Evolutionary conservation across 2,888 invertebrate genomes (phyloP).

Genomic region (Ditula angustiorana): DNA sequence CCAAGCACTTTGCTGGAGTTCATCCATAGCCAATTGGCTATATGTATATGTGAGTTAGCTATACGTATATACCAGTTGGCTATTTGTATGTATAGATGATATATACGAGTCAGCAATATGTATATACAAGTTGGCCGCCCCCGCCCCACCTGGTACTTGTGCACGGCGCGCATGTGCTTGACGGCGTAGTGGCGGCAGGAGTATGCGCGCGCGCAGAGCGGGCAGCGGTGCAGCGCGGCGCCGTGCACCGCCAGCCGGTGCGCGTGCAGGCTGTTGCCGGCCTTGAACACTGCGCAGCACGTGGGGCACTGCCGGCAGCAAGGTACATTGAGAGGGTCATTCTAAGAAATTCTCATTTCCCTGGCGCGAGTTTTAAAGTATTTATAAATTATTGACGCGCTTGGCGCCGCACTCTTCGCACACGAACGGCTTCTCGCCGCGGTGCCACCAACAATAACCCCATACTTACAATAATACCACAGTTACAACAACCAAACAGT

Average conservation of each 20-base stretch:
- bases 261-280: conserved; percentile 61
- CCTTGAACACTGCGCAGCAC: conserved; percentile 65
- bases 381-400: too few relatives aligned
- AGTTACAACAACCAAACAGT: too few relatives aligned
- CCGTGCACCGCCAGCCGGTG: conserved; percentile 62
- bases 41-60: too few relatives aligned
- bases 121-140: too few relatives aligned
- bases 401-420: conserved; percentile 67
- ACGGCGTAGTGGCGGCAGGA: conserved; percentile 50
- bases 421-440: conserved; percentile 66
- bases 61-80: neutral
- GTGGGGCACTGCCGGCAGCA: conserved; percentile 57
- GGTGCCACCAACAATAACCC: too few relatives aligned
- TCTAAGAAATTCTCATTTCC: too few relatives aligned
- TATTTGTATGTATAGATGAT: neutral
- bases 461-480: too few relatives aligned
- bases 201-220: conserved; percentile 49
- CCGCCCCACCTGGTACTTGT: neutral
- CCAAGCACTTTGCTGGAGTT: too few relatives aligned
- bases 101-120: neutral
- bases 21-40: too few relatives aligned
- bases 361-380: too few relatives aligned
- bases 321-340: too few relatives aligned
- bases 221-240: conserved; percentile 44
- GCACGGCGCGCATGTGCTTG: conserved; percentile 9